Percentiles rank a stretch among this genome's conserved stretches.
Conservation (phyloP, 1,140 invertebrate species). For the Archivesica marissinica region DNA sequence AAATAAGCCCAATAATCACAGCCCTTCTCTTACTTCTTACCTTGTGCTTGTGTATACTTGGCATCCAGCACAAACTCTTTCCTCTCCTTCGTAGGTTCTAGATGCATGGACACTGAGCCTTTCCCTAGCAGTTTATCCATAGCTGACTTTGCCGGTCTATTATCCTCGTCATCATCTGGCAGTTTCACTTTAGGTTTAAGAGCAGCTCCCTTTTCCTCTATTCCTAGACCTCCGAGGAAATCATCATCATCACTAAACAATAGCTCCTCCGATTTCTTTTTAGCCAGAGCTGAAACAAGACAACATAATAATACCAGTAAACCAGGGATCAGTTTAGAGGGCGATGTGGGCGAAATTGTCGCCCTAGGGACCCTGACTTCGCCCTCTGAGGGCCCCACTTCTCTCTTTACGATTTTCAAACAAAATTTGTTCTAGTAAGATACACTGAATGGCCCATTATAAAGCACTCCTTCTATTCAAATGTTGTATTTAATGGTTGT, state of each 20-base stretch:
- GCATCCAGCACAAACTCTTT: constrained; percentile 74
- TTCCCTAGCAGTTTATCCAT: constrained; percentile 75
- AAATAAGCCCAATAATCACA: too few species aligned
- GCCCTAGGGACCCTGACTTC: too few species aligned
- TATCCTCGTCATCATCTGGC: constrained; percentile 58
- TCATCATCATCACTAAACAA: constrained; percentile 76
- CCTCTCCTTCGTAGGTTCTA: constrained; percentile 67
- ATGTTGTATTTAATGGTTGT: too few species aligned
- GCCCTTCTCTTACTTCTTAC: too few species aligned
- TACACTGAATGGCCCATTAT: too few species aligned
- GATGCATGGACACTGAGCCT: constrained; percentile 63
- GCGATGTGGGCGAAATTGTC: too few species aligned
- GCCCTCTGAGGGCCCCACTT: too few species aligned
- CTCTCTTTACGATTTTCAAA: too few species aligned
- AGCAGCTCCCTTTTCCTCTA: constrained; percentile 63
- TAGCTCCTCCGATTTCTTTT: constrained; percentile 70
- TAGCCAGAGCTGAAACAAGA: constrained; percentile 27
- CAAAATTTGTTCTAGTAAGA: too few species aligned
- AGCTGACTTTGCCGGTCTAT: constrained; percentile 69
- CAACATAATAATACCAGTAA: background rate
- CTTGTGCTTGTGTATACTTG: constrained; percentile 71
- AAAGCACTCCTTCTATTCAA: too few species aligned
- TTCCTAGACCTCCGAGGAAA: constrained; percentile 68
- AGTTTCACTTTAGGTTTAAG: constrained; percentile 47
- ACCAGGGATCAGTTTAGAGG: too few species aligned